Evolutionary conservation across 2,888 invertebrate genomes (phyloP).

Genomic region (Taphrorychus bicolor): DNA sequence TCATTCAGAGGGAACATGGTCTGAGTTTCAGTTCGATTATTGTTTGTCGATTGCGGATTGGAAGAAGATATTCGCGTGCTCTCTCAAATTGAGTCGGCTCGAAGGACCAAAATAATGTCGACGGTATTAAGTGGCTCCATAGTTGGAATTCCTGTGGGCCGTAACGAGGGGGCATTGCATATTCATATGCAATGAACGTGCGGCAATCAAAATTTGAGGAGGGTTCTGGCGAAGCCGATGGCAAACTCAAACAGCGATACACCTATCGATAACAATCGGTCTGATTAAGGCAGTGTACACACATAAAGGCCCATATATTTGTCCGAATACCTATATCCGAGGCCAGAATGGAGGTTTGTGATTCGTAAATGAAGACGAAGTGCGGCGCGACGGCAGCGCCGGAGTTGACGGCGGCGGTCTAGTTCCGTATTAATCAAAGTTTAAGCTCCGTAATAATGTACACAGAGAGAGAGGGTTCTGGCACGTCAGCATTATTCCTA

Average conservation of each 20-base stretch:
- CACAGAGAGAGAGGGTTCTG: slow-evolving; percentile 50
- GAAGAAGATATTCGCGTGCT: too few species aligned
- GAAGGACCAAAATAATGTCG: not conserved
- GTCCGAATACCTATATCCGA: slow-evolving; percentile 21
- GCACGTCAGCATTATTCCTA: slow-evolving; percentile 62
- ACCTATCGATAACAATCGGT: slow-evolving; percentile 35
- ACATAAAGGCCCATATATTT: slow-evolving; percentile 34
- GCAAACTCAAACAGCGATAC: slow-evolving; percentile 4
- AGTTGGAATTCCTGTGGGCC: not conserved
- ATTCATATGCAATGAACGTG: not conserved
- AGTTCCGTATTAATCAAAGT: slow-evolving; percentile 60
- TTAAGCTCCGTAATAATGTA: slow-evolving; percentile 62
- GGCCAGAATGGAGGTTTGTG: slow-evolving; percentile 30
- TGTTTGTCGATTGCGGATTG: too few species aligned
- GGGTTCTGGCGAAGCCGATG: not conserved
- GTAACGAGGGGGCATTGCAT: not conserved
- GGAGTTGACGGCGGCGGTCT: slow-evolving; percentile 52
- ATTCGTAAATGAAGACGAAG: slow-evolving; percentile 42
- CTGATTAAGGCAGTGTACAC: slow-evolving; percentile 34
- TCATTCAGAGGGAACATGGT: too few species aligned
- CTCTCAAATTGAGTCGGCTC: not conserved
- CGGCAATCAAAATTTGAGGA: not conserved
- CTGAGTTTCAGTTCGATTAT: too few species aligned
- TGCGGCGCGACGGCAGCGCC: slow-evolving; percentile 20
- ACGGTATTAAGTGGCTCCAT: not conserved